Base-by-base conservation (phyloP, 2,797 vertebrate genomes). In the Falco columbarius region DNA sequence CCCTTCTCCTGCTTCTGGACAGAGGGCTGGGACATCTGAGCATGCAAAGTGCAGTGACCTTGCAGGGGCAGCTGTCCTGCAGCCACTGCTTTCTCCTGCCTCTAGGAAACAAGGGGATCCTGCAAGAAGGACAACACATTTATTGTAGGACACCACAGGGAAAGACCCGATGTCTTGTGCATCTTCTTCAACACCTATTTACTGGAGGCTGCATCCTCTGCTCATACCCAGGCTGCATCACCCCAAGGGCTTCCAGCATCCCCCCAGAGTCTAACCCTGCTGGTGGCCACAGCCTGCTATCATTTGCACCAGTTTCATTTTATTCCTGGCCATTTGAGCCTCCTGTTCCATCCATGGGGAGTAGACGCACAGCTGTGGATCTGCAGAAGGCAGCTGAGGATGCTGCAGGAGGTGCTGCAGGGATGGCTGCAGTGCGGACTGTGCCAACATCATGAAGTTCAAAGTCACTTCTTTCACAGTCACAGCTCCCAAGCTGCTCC, bases 1-100 rank as follows among this genome's bases (percentile, higher is more conserved):
- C 36, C 30, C 59, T 77, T 55, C 66, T 66, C 34, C 52, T 63
- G 44, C 36, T 55, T 51, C 13, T 1, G 2, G 19, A 10, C 42
- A 51, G n/a, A 70, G 52, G 68, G 32, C 15, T 40, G 74, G 30
- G 36, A 51, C 14, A n/a, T 23, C 55, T 67, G 54, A 61, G 74
- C 30, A 18, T n/a, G 30, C 47, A 29, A 73, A 26, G 47, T 47
- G 18, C 3, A 0, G 34, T 32, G 46, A 55, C 55, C 47, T 59
- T 0, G 1, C 24, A 29, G 22, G 24, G 34, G 5, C 1, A 3
- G 68, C 44, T 44, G 27, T 58, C 22, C 52, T 44, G 68, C 19
- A 29, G 46, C 27, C 44, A 52, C n/a, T 2, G 5, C 27, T 88
- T n/a, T 81, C 52, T 73, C 27, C 44, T 23, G 32, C 36, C 58